Percentiles rank a stretch among this genome's conserved stretches.
phyloP scores from a whole-genome alignment of 2,888 invertebrate species.

The Drosophila picticornis region DNA sequence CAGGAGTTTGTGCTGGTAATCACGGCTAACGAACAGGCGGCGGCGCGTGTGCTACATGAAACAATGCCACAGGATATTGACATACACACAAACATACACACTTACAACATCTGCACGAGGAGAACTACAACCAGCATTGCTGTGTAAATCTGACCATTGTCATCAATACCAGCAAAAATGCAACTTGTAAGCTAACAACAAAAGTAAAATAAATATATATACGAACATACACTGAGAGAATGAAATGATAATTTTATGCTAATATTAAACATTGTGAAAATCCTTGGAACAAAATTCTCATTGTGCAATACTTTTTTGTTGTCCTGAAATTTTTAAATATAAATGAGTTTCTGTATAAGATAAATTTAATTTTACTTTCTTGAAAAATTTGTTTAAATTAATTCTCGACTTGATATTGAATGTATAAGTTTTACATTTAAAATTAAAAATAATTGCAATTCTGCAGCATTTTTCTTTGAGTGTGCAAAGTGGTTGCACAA shows the following conservation, averaged over 20 bases:
- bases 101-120: neutral
- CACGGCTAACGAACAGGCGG: conserved; percentile 57
- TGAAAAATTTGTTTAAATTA: neutral
- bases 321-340: neutral
- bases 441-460: neutral
- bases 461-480: neutral
- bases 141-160: conserved; percentile 36
- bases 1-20: conserved; percentile 28
- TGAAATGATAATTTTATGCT: neutral
- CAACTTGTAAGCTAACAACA: conserved; percentile 52
- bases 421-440: neutral
- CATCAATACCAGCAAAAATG: conserved; percentile 48
- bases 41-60: conserved; percentile 30
- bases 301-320: neutral
- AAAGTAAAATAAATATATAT: conserved; percentile 22
- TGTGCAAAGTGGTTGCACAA: conserved; percentile 39
- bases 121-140: conserved; percentile 16
- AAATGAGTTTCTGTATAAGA: neutral
- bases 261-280: neutral
- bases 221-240: neutral
- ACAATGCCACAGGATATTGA: conserved; percentile 49
- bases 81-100: conserved; percentile 19
- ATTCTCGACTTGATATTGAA: neutral
- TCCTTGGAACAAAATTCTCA: neutral
- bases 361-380: neutral